A percentile compares a stretch with the other conserved stretches of the same genome.
Conservation (phyloP, 2,888 invertebrate genomes). For the Apamea crenata region DNA sequence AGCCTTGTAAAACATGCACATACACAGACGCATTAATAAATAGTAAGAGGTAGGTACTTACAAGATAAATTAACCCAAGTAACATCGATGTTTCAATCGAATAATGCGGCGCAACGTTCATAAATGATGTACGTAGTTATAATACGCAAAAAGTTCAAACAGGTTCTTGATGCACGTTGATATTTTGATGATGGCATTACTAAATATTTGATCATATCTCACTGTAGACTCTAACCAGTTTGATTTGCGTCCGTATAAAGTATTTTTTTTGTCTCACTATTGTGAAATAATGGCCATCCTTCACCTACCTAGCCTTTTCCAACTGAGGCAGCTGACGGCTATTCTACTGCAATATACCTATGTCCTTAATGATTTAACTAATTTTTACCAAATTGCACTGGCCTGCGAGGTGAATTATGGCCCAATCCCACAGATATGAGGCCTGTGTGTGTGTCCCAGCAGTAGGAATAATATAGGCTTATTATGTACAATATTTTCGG, state of each 20-base stretch:
- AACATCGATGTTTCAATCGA: constrained; percentile 40
- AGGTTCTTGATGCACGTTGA: constrained; percentile 40
- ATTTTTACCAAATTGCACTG: not conserved
- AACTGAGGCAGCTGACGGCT: too few species aligned
- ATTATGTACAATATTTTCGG: not conserved
- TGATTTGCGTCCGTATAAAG: constrained; percentile 8
- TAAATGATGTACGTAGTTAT: not conserved
- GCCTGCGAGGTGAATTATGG: too few species aligned
- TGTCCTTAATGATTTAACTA: not conserved
- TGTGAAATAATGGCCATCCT: not conserved
- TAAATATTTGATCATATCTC: constrained; percentile 53
- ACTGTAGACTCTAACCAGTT: constrained; percentile 32
- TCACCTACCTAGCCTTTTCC: not conserved
- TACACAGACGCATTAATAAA: not conserved
- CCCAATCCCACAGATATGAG: too few species aligned
- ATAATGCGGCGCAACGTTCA: constrained; percentile 19
- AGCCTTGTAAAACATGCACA: constrained; percentile 35
- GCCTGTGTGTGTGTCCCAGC: too few species aligned
- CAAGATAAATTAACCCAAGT: constrained; percentile 21
- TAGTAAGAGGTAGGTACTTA: not conserved
- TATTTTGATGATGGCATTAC: constrained; percentile 27
- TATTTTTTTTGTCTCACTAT: constrained; percentile 10
- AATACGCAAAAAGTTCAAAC: constrained; percentile 38
- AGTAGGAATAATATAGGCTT: too few species aligned
- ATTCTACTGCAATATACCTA: not conserved